phyloP scores from a whole-genome alignment of 2,113 vertebrate species.

The Syngnathoides biaculeatus region DNA sequence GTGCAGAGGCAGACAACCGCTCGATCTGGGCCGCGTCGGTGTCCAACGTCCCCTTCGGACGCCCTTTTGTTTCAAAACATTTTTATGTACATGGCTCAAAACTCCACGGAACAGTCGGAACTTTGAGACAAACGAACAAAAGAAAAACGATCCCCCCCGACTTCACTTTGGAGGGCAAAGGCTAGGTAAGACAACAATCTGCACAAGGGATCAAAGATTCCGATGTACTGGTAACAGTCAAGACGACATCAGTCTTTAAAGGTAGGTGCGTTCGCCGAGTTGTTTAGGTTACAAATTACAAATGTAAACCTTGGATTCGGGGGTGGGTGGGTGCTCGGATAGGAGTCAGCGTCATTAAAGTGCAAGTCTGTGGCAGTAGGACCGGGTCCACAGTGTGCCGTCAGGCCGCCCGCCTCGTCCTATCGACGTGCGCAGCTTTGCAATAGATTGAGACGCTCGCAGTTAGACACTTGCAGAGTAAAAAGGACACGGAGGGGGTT shows the following conservation, averaged over 20 bases:
- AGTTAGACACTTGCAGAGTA: background rate
- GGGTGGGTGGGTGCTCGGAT: constrained; percentile 62
- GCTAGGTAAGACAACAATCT: constrained; percentile 70
- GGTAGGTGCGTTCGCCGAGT: constrained; percentile 79
- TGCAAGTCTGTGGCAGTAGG: constrained; percentile 80
- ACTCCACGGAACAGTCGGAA: constrained; percentile 55
- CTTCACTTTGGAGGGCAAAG: constrained; percentile 59
- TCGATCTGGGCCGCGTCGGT: constrained; percentile 11
- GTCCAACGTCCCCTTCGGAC: constrained; percentile 22
- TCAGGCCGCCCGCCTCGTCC: constrained; percentile 35
- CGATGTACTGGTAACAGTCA: constrained; percentile 73
- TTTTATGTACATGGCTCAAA: constrained; percentile 58
- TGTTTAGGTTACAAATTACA: constrained; percentile 67
- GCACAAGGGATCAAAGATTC: constrained; percentile 71
- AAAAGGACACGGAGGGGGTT: constrained; percentile 29
- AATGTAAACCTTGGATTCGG: constrained; percentile 77
- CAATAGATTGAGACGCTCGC: constrained; percentile 64
- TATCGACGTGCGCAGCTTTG: constrained; percentile 61
- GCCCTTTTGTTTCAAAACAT: constrained; percentile 25
- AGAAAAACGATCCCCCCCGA: constrained; percentile 44
- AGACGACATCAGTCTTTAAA: constrained; percentile 76
- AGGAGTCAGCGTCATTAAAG: constrained; percentile 77
- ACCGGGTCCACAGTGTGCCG: constrained; percentile 64
- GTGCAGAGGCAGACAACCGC: background rate
- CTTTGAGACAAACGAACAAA: constrained; percentile 53